Evolutionary conservation across 2,888 invertebrate genomes (phyloP), one percentile per base, ranked within the genome.

Genomic region (Nasonovia ribisnigri): DNA sequence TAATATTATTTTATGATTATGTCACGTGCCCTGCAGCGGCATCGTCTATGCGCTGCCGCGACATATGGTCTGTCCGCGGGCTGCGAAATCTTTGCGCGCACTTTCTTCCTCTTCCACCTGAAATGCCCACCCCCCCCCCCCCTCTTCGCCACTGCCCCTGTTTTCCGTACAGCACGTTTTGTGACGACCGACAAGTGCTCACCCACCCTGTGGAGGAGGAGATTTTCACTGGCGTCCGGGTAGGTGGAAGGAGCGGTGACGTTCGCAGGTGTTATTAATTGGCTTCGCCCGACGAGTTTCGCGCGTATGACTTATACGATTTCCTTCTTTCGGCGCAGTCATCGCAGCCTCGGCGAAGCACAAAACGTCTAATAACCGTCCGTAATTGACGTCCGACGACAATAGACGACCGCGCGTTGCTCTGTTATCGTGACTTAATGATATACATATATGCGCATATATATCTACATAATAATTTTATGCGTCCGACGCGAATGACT

Each of bases 41-140:
- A 36, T 86, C 54, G 46, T 29, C 3, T 20, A 54, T 46, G 46
- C 90, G 60, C 20, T 24, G 88, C 2, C 36, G 57, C 86, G 86
- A 87, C 86, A 92, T 92, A 92, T 92, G 92, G 92, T 87, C 86
- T 46, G n/a, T 60, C 92, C 92, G 87, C 92, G 86, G 86, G 60
- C 92, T 87, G 57, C 92, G 60, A 92, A 60, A 92, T 92, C 42
- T 91, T 26, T 77, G 77, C 36, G 77, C 20, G 36, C 36, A 77
- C 36, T 77, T 77, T 77, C 77, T 20, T 24, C 77, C 77, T 20
- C 16, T 36, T 77, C 77, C 8, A 36, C 77, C 77, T 77, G 36
- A 20, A 20, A 46, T 46, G 46, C 77, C 13, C 77, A 16, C 3
- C 8, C 20, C n/a, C n/a, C 3, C n/a, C 11, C 4, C 5, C 5